phyloP scores from a whole-genome alignment of 2,113 vertebrate species.

The Axis porcinus region DNA sequence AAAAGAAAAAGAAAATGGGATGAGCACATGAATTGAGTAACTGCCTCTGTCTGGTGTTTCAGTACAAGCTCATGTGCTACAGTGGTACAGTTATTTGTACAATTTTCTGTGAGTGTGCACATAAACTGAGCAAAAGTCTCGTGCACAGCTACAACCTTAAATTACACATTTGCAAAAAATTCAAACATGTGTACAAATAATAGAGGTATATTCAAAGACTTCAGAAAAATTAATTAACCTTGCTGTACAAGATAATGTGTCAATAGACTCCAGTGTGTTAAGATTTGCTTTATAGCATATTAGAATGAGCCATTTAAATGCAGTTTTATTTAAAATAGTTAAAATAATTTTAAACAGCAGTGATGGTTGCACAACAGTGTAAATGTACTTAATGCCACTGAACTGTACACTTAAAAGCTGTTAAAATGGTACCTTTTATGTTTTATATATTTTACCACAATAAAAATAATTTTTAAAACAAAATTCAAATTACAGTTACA shows the following conservation, averaged over 20 bases:
- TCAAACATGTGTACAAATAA: background rate
- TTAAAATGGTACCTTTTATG: background rate
- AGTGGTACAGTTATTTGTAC: background rate
- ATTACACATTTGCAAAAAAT: background rate
- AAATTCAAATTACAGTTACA: background rate
- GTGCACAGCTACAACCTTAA: background rate
- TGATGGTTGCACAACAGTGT: background rate
- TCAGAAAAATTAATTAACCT: background rate
- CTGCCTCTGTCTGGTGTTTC: background rate
- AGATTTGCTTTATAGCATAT: background rate
- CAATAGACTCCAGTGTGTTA: background rate
- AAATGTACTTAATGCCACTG: background rate
- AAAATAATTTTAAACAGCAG: background rate
- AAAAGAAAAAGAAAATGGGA: background rate
- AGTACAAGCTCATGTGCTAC: background rate
- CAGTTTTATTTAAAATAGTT: background rate
- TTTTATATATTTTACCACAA: background rate
- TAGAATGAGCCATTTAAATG: background rate
- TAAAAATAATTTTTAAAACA: background rate
- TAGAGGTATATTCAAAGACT: background rate
- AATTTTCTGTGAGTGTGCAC: background rate
- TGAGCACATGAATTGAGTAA: background rate
- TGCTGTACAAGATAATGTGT: background rate
- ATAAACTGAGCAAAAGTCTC: background rate
- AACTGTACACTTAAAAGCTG: background rate